Evolutionary conservation across 2,888 invertebrate genomes (phyloP), one percentile per base, ranked within the genome.

Genomic region (Amphipoea lucens): DNA sequence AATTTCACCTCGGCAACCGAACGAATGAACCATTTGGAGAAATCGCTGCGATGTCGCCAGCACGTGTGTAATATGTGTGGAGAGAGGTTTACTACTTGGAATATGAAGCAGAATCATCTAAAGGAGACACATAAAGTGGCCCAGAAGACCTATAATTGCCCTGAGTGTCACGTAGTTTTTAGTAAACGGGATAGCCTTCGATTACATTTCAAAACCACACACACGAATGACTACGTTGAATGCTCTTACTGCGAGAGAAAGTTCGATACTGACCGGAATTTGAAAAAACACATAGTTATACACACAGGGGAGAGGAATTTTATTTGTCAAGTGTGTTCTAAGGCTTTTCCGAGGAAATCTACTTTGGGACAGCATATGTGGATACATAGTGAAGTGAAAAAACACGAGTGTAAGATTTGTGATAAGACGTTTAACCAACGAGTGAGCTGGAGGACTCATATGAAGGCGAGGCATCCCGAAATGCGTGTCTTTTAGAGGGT

Each of bases 391-490:
- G 91, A 92, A 54, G 84, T 92, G 17, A 92, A 91, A 73, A 92
- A 92, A 77, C 92, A 92, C 57, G 87, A 89, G 60, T 93, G 93
- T 78, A 90, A 89, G 48, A 76, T 91, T 42, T 93, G 93, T 70
- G 88, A 90, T 76, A 93, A 92, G 68, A 90, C 91, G 40, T 93
- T 93, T n/a, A 93, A 92, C 54, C 93, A 93, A 60, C 90, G 90
- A 75, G 91, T 93, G 2, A 92, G 93, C 74, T 94, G 93, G 92
- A 92, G 93, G 78, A 90, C 90, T 11, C 94, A 94, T 86, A 94
- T 94, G 93, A 93, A 93, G 73, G 90, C 94, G 0, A 91, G 94
- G 45, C 96, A 96, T 85, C 95, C 95, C 0, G 94, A 94, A 60
- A 78, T 92, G 60, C 62, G 78, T 48, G 40, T 77, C 6, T 63